Percentiles rank a stretch among this genome's conserved stretches.
Conservation (phyloP, 2,113 vertebrate genomes). For the Eolophus roseicapilla region DNA sequence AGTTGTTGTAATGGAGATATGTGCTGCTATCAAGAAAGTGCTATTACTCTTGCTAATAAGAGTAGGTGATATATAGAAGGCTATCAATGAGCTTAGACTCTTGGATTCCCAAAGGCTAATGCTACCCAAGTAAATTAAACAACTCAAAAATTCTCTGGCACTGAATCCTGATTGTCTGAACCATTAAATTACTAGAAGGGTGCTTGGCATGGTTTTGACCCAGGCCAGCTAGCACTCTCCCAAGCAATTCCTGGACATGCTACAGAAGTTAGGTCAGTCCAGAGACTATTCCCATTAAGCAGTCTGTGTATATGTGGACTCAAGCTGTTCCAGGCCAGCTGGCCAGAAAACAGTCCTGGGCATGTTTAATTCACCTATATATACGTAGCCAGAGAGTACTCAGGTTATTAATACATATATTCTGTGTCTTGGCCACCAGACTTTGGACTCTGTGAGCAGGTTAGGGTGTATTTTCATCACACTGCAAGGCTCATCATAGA, state of each 20-base stretch:
- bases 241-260: constrained; percentile 4
- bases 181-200: constrained; percentile 34
- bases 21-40: constrained; percentile 19
- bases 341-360: neutral
- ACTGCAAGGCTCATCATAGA: neutral
- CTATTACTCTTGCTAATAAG: constrained; percentile 48
- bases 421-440: neutral
- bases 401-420: neutral
- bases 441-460: neutral
- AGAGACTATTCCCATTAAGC: neutral
- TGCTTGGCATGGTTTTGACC: constrained; percentile 31
- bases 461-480: neutral
- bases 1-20: neutral
- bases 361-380: neutral
- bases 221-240: neutral
- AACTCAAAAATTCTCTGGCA: constrained; percentile 36
- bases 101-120: constrained; percentile 32
- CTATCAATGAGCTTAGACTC: constrained; percentile 35
- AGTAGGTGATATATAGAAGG: constrained; percentile 30
- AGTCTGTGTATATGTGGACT: neutral
- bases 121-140: constrained; percentile 49
- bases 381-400: neutral
- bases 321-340: neutral
- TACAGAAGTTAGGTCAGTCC: neutral
- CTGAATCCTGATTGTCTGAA: constrained; percentile 8